Percentiles rank a stretch among this genome's conserved stretches.
Evolutionary conservation across 2,888 invertebrate species (phyloP).

Genomic region (Sarcophaga subvicina): DNA sequence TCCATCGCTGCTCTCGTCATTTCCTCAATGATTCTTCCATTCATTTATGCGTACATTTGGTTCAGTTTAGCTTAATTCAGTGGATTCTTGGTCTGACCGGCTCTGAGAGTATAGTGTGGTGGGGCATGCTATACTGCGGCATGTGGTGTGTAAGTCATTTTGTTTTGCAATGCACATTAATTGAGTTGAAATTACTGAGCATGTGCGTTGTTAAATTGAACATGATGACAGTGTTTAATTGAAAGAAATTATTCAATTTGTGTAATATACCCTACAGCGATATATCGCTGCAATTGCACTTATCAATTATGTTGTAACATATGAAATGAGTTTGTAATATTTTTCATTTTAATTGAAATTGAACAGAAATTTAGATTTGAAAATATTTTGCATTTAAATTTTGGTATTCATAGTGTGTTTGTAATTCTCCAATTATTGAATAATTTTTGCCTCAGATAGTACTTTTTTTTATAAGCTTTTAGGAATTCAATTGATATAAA

Average conservation of each 20-base stretch:
- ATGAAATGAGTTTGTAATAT: not conserved
- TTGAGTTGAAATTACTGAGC: slow-evolving; percentile 69
- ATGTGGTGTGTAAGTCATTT: slow-evolving; percentile 57
- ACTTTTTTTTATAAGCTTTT: not conserved
- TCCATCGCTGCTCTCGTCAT: slow-evolving; percentile 11
- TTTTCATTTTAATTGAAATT: not conserved
- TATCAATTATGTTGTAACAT: not conserved
- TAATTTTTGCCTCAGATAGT: no score
- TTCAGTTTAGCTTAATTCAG: slow-evolving; percentile 34
- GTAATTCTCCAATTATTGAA: no score
- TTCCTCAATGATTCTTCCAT: slow-evolving; percentile 11
- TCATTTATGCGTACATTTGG: slow-evolving; percentile 46
- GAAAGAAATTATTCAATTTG: slow-evolving; percentile 66
- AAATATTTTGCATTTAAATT: no score
- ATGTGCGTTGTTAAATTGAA: slow-evolving; percentile 69
- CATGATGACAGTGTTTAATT: slow-evolving; percentile 69
- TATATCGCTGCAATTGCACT: not conserved
- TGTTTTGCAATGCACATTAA: slow-evolving; percentile 70
- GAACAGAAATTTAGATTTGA: not conserved
- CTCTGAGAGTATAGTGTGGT: slow-evolving; percentile 13
- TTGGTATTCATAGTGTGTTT: no score
- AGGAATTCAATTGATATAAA: not conserved
- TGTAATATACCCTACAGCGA: slow-evolving; percentile 44
- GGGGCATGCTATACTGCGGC: slow-evolving; percentile 10
- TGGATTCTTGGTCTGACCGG: slow-evolving; percentile 22